Conservation (phyloP, 1,140 invertebrate species). For the Drosophila neocordata region DNA sequence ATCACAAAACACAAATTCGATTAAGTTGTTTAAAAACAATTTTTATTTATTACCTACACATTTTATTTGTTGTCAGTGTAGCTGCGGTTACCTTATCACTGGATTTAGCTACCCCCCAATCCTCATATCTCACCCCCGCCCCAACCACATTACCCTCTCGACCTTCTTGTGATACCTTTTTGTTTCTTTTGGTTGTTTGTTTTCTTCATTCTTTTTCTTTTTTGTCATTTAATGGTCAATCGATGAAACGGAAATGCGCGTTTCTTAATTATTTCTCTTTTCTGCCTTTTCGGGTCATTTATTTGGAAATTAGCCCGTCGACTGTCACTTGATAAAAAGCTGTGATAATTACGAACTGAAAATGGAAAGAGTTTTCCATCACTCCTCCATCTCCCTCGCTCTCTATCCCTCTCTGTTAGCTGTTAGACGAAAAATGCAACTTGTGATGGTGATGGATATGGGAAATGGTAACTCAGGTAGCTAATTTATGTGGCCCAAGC, state of each 20-base stretch:
- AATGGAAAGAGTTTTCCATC: constrained; percentile 5
- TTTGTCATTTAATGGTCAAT: constrained; percentile 26
- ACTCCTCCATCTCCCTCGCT: neutral
- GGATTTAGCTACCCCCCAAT: constrained; percentile 2
- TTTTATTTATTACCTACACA: constrained; percentile 73
- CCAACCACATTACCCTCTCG: neutral
- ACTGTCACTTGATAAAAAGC: constrained; percentile 68
- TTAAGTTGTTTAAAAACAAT: constrained; percentile 81
- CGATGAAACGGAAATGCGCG: constrained; percentile 62
- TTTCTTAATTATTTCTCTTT: constrained; percentile 13
- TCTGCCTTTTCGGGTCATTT: constrained; percentile 31
- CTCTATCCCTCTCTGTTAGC: neutral
- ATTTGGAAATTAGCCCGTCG: constrained; percentile 63
- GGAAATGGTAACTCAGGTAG: constrained; percentile 53
- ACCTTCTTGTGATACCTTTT: neutral
- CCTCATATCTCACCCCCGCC: neutral
- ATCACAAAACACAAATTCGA: constrained; percentile 79
- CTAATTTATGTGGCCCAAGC: constrained; percentile 58
- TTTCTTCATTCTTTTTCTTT: neutral
- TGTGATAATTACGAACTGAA: constrained; percentile 62
- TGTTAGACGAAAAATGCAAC: constrained; percentile 16
- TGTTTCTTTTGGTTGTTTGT: too few species aligned
- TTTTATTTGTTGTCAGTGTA: constrained; percentile 53
- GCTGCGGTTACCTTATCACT: constrained; percentile 44
- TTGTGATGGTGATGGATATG: constrained; percentile 44